Base-by-base conservation (phyloP, 2,113 vertebrate genomes). In the Dipodomys stephensi region DNA sequence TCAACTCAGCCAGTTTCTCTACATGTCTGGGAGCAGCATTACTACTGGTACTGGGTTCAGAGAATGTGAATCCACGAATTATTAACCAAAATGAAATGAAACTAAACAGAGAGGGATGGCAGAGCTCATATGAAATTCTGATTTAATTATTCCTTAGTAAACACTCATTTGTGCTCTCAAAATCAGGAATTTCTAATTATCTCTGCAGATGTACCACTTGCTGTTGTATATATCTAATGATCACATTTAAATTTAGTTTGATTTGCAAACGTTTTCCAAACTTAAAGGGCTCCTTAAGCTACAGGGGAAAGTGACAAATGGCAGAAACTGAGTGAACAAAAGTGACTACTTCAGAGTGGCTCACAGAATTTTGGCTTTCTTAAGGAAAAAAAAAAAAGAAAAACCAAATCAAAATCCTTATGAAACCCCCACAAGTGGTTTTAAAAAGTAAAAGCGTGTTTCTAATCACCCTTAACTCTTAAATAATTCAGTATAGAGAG, bases 91-190 rank as follows among this genome's bases (percentile, higher is more conserved):
- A 82, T 74, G 84, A 97, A 96, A 95, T 72, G 88, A 96, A 92
- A 57, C 89, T 94, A 96, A 57, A 96, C 80, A 92, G 94, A 79
- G 94, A 77, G 94, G 92, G n/a, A 19, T 85, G 94, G 91, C 60
- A 90, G 69, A 76, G 53, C 96, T 96, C 97, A 87, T 67, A 94
- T 94, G 96, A 97, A 98, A 98, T 96, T 97, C 96, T 93, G 96
- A 97, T 97, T 97, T 97, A 97, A 98, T 97, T 98, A 97, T 95
- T 96, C 95, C 90, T 92, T 4, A 96, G 92, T 92, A 97, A 98
- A 97, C 94, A 97, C 94, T 97, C 97, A 97, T 91, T 96, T 97
- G 78, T 25, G 95, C 96, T 96, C 92, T 97, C 71, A 92, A 97
- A 98, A 97, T 96, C 93, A 97, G 86, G 65, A 96, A 98, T 98